Conservation (phyloP, 2,888 invertebrate species). For the Phalera bucephala region DNA sequence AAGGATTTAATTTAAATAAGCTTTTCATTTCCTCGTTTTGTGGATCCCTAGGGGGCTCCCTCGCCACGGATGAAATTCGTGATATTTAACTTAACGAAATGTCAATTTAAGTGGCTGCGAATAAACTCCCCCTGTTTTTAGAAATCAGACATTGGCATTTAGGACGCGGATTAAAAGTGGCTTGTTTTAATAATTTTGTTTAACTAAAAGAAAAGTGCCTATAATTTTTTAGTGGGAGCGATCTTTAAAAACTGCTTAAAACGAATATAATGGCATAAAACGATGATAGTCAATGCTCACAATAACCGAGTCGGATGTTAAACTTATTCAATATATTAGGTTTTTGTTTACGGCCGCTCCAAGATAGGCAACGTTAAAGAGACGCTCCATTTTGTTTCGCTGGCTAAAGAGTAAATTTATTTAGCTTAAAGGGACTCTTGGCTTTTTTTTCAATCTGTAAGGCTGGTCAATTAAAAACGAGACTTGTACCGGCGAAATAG, state of each 20-base stretch:
- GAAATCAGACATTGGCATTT: slow-evolving; percentile 27
- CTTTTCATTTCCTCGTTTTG: slow-evolving; percentile 44
- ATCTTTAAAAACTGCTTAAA: slow-evolving; percentile 7
- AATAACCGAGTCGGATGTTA: slow-evolving; percentile 22
- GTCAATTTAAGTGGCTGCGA: slow-evolving; percentile 32
- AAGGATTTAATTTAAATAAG: slow-evolving; percentile 53
- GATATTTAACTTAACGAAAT: slow-evolving; percentile 37
- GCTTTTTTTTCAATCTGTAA: slow-evolving; percentile 69
- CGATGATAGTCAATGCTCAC: slow-evolving; percentile 11
- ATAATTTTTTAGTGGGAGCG: neutral
- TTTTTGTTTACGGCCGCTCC: slow-evolving; percentile 40
- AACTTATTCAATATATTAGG: slow-evolving; percentile 23
- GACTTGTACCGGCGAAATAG: slow-evolving; percentile 52
- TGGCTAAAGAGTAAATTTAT: slow-evolving; percentile 69
- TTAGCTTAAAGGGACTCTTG: slow-evolving; percentile 67
- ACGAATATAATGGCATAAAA: slow-evolving; percentile 1
- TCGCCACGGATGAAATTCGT: slow-evolving; percentile 35
- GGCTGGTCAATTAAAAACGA: slow-evolving; percentile 73
- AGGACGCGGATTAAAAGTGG: slow-evolving; percentile 11
- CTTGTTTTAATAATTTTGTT: slow-evolving; percentile 1
- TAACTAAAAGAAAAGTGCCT: neutral
- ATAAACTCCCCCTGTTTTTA: slow-evolving; percentile 21
- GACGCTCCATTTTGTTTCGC: slow-evolving; percentile 54
- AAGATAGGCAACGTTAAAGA: slow-evolving; percentile 46
- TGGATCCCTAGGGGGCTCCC: slow-evolving; percentile 29